phyloP scores from a whole-genome alignment of 2,113 vertebrate species.

The Pluvianellus socialis region DNA sequence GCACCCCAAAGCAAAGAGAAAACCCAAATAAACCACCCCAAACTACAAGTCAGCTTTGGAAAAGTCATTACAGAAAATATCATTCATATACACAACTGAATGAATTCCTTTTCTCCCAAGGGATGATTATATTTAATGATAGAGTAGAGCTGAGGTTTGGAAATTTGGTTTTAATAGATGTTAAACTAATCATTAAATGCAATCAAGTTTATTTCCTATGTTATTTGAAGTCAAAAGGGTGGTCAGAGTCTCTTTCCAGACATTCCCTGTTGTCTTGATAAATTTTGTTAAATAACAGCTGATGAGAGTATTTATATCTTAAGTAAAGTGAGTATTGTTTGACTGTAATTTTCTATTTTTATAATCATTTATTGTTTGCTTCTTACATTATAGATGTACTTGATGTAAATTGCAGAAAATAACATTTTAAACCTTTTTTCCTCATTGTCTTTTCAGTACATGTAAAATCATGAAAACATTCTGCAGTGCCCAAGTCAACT shows the following conservation, averaged over 20 bases:
- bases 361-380: not conserved
- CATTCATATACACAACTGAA: not conserved
- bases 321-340: not conserved
- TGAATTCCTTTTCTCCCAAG: constrained; percentile 23
- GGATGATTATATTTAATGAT: constrained; percentile 14
- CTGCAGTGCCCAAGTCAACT: not conserved
- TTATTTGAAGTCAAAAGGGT: constrained; percentile 7
- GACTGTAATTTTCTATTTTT: not conserved
- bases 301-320: constrained; percentile 6
- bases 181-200: constrained; percentile 24
- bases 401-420: constrained; percentile 39
- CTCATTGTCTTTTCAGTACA: constrained; percentile 40
- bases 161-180: constrained; percentile 40
- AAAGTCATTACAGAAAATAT: constrained; percentile 12
- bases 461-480: not conserved
- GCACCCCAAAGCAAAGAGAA: not conserved
- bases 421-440: not conserved
- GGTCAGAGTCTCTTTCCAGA: not conserved
- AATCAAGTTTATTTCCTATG: not conserved
- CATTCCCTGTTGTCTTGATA: not conserved
- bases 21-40: not conserved
- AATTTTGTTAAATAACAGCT: not conserved
- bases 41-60: not conserved
- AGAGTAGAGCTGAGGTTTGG: not conserved
- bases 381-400: not conserved